These are phyloP conservation scores for Fregata magnificens DNA, from an alignment of 2,113 vertebrate species.

Conservation along the genomic window DNA sequence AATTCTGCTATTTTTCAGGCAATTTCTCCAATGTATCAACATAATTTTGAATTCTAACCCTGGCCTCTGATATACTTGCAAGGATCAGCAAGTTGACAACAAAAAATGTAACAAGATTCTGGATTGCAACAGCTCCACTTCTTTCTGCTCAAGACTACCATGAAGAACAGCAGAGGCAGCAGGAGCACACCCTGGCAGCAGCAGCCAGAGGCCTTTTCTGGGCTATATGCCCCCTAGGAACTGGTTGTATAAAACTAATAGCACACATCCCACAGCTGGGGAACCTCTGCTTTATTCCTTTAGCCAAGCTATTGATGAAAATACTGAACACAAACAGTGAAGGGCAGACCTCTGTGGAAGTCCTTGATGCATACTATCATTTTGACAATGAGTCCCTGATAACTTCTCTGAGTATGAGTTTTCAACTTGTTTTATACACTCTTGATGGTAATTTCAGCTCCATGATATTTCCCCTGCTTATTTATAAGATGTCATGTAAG, in stretches of 20 bases:
- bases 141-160: neutral
- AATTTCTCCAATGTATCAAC: neutral
- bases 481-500: neutral
- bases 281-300: neutral
- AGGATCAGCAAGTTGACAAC: neutral
- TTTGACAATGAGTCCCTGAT: neutral
- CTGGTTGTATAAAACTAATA: neutral
- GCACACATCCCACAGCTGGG: neutral
- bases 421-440: neutral
- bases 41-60: neutral
- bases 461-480: neutral
- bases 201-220: neutral
- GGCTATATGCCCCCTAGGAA: neutral
- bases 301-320: neutral
- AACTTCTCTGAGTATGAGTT: neutral
- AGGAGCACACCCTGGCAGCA: neutral
- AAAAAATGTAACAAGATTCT: neutral
- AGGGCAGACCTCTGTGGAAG: neutral
- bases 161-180: neutral
- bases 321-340: neutral
- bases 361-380: neutral
- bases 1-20: neutral
- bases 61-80: neutral
- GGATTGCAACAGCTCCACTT: neutral
- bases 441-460: neutral